Evolutionary conservation across 2,797 vertebrate genomes (phyloP).

Genomic region (Rhabdomys pumilio): DNA sequence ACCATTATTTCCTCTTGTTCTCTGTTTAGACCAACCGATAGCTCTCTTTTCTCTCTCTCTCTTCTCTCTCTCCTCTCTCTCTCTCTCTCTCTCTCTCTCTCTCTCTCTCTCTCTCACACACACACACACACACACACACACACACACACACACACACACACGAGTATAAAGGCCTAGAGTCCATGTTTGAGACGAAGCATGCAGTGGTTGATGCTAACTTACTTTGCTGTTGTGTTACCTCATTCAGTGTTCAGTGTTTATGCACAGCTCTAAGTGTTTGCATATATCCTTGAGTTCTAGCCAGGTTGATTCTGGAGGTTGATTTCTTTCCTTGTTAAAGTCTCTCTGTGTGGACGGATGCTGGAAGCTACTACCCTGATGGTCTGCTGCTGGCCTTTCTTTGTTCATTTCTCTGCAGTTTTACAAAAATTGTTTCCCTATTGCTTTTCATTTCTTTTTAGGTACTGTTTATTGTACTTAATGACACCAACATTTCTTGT

Average conservation of each 20-base stretch:
- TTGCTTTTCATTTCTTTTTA: constrained; percentile 56
- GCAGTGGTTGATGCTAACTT: background rate
- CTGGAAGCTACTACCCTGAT: background rate
- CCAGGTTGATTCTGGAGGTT: background rate
- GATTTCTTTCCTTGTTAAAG: background rate
- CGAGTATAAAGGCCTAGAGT: background rate
- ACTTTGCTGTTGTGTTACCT: background rate
- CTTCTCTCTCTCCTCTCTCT: background rate
- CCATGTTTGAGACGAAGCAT: background rate
- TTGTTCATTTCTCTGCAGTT: constrained; percentile 52
- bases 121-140: background rate
- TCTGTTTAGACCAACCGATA: background rate
- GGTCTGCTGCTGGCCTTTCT: constrained; percentile 60
- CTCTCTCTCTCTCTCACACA: background rate
- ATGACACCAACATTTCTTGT: background rate
- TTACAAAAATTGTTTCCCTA: background rate
- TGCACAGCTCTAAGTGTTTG: background rate
- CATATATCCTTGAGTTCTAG: constrained; percentile 29
- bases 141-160: background rate
- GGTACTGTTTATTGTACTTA: constrained; percentile 46
- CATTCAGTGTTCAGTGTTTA: background rate
- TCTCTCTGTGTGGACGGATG: constrained; percentile 1
- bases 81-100: too few relatives aligned
- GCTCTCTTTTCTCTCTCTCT: background rate
- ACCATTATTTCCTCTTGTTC: background rate